phyloP scores from a whole-genome alignment of 1,140 invertebrate genomes.

The Caenorhabditis remanei region DNA sequence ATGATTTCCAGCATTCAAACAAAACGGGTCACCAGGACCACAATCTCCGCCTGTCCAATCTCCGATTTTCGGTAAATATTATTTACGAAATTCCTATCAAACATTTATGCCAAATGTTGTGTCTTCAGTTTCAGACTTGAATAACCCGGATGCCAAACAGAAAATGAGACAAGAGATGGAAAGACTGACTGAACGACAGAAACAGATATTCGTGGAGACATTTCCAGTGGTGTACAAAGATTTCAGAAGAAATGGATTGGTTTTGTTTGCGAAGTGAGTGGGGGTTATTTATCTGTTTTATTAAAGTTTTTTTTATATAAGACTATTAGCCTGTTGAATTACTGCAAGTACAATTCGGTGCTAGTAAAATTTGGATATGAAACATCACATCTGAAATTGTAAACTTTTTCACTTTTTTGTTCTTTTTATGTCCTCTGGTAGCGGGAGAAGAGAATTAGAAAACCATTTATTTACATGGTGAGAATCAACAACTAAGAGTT shows the following conservation, averaged over 20 bases:
- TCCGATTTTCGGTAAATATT: slow-evolving; percentile 7
- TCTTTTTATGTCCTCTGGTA: too few relatives aligned
- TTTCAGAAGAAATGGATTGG: slow-evolving; percentile 21
- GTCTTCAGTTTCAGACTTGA: slow-evolving; percentile 47
- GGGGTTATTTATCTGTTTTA: neutral
- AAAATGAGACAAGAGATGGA: slow-evolving; percentile 42
- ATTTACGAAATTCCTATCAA: neutral
- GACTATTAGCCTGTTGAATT: too few relatives aligned
- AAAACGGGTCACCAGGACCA: neutral
- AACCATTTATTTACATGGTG: too few relatives aligned
- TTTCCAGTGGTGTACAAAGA: slow-evolving; percentile 39
- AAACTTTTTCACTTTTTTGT: too few relatives aligned
- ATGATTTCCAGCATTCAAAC: slow-evolving; percentile 5
- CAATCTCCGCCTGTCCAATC: neutral
- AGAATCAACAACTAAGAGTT: too few relatives aligned
- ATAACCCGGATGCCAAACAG: slow-evolving; percentile 25
- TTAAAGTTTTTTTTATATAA: neutral
- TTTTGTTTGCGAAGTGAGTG: slow-evolving; percentile 32
- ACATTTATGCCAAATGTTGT: neutral
- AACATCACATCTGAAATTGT: too few relatives aligned
- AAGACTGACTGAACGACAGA: neutral
- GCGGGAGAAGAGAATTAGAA: too few relatives aligned
- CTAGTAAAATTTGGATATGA: neutral
- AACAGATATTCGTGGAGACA: slow-evolving; percentile 13
- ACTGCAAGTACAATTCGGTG: too few relatives aligned